phyloP scores from a whole-genome alignment of 2,797 vertebrate species.

The Craterocephalus amniculus region DNA sequence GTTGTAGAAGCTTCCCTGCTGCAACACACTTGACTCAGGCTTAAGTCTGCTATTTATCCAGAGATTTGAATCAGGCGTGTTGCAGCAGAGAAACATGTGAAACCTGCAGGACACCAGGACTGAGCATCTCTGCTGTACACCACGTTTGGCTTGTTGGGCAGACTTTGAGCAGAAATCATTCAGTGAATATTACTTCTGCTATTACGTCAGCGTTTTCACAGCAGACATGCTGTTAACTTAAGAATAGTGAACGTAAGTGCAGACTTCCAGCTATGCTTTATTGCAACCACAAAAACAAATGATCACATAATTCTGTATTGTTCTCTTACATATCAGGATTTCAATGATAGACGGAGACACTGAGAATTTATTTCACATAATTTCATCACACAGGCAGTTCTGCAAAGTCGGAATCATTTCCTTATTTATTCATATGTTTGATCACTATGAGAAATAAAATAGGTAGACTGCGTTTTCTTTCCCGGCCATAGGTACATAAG shows the following conservation, averaged over 20 bases:
- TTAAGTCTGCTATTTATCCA: too few species aligned
- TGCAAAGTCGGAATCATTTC: neutral
- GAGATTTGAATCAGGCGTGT: too few species aligned
- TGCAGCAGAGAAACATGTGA: too few species aligned
- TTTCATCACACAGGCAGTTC: neutral
- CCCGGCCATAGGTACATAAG: neutral
- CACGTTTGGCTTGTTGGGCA: neutral
- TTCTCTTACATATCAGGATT: neutral
- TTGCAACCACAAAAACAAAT: neutral
- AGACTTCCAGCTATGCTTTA: neutral
- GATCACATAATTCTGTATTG: neutral
- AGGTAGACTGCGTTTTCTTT: neutral
- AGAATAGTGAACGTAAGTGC: neutral
- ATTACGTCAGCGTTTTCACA: neutral
- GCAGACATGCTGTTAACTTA: neutral
- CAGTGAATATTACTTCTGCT: neutral
- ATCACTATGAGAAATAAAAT: neutral
- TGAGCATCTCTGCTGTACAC: neutral
- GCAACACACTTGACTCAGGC: too few species aligned
- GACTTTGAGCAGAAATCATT: constrained; percentile 1
- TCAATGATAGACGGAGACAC: neutral
- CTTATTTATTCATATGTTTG: neutral
- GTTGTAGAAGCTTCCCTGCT: too few species aligned
- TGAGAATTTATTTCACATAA: neutral
- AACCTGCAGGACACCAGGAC: too few species aligned